Evolutionary conservation across 2,888 invertebrate genomes (phyloP).

Genomic region (Drosophila ochracea): DNA sequence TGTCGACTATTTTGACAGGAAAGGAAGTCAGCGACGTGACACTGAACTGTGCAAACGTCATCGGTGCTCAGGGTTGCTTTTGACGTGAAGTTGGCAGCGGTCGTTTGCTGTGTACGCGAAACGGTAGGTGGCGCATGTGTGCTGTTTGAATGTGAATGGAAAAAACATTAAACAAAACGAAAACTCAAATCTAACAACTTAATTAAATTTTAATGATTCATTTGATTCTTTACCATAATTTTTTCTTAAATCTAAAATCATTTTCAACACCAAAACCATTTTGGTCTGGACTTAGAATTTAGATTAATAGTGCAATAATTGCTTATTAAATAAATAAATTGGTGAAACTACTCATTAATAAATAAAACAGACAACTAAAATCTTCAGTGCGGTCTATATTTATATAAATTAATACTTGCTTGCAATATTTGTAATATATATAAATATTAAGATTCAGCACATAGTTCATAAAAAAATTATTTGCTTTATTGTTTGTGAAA

Average conservation of each 20-base stretch:
- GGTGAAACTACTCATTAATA: not conserved
- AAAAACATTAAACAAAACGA: not conserved
- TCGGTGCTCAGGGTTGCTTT: constrained; percentile 51
- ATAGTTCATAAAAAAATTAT: not conserved
- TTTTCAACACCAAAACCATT: not conserved
- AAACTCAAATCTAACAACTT: not conserved
- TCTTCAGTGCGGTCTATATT: not conserved
- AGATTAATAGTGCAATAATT: not conserved
- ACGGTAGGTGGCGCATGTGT: constrained; percentile 38
- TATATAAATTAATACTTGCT: not conserved
- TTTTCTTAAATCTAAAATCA: not conserved
- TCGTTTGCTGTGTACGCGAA: not conserved
- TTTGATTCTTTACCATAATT: not conserved
- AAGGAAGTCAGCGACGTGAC: constrained; percentile 79
- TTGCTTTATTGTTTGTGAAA: not conserved
- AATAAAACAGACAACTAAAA: not conserved
- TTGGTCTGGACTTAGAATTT: not conserved
- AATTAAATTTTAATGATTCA: not conserved
- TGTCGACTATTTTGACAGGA: constrained; percentile 84
- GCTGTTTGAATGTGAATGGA: not conserved
- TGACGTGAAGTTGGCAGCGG: constrained; percentile 27
- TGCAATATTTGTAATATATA: not conserved
- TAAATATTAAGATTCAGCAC: not conserved
- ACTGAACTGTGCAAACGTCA: constrained; percentile 76
- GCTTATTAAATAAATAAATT: not conserved